Conservation (phyloP, 2,113 vertebrate genomes). For the Nerophis lumbriciformis region DNA sequence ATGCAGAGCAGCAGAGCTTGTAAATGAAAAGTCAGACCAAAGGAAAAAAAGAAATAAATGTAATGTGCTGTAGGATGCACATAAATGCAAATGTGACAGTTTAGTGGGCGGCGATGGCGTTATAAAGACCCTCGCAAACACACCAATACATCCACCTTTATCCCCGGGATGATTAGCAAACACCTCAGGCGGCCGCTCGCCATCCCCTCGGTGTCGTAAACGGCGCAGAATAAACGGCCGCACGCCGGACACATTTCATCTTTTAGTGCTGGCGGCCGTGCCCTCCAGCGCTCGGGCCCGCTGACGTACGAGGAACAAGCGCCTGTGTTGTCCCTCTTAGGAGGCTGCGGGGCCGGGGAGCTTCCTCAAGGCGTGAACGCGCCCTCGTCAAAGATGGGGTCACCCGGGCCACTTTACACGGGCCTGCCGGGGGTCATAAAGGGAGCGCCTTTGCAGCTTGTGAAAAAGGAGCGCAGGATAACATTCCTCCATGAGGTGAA, state of each 20-base stretch:
- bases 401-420: conserved; percentile 41
- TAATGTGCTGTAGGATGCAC: background rate
- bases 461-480: conserved; percentile 15
- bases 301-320: conserved; percentile 18
- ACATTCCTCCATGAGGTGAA: conserved; percentile 9
- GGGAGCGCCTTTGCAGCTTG: conserved; percentile 29
- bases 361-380: conserved; percentile 26
- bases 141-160: conserved; percentile 8
- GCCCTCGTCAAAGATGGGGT: conserved; percentile 18
- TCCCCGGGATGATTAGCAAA: conserved; percentile 32
- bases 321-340: conserved; percentile 12
- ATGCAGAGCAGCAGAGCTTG: background rate
- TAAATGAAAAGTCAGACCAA: background rate
- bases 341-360: conserved; percentile 12
- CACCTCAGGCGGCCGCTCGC: conserved; percentile 13
- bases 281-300: background rate
- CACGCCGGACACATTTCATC: conserved; percentile 35
- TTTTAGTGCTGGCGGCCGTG: conserved; percentile 31
- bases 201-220: conserved; percentile 17
- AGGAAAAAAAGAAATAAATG: background rate
- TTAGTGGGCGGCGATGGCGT: background rate
- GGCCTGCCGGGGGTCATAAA: conserved; percentile 31
- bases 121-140: conserved; percentile 22
- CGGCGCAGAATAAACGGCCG: conserved; percentile 22
- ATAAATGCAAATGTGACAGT: background rate